Percentiles rank a stretch among this genome's conserved stretches.
Evolutionary conservation across 2,113 vertebrate genomes (phyloP).

Genomic region (Peromyscus maniculatus): DNA sequence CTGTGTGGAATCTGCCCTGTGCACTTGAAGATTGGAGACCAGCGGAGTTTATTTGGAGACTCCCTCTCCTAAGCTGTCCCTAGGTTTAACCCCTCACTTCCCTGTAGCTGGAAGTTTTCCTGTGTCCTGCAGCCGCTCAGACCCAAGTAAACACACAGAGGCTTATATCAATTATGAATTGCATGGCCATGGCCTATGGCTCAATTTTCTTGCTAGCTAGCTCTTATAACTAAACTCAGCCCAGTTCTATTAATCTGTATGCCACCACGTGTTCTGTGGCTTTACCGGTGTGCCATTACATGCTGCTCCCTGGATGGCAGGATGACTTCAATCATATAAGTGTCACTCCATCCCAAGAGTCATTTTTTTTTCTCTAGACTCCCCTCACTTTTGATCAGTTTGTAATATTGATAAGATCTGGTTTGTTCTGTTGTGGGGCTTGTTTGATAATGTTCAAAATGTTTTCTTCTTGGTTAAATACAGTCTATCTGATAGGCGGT

Average conservation of each 20-base stretch:
- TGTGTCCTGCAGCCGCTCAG: too few relatives aligned
- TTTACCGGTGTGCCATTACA: too few relatives aligned
- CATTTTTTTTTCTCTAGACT: not conserved
- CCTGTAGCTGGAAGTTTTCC: not conserved
- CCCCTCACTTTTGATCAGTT: not conserved
- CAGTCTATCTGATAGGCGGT: not conserved
- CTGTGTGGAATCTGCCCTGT: not conserved
- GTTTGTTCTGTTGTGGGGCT: not conserved
- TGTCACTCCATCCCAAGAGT: not conserved
- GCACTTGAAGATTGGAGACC: not conserved
- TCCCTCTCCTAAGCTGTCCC: not conserved
- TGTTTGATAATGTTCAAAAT: slow-evolving; percentile 12
- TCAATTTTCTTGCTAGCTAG: too few relatives aligned
- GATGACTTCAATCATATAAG: too few relatives aligned
- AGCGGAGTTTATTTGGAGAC: not conserved
- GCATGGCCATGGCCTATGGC: too few relatives aligned
- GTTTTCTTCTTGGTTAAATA: slow-evolving; percentile 43
- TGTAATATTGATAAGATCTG: not conserved
- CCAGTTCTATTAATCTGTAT: too few relatives aligned
- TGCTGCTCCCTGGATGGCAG: too few relatives aligned
- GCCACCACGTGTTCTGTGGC: too few relatives aligned
- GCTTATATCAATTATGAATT: too few relatives aligned
- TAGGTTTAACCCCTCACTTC: not conserved
- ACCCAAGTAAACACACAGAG: too few relatives aligned
- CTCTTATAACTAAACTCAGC: too few relatives aligned